Evolutionary conservation across 53 echinoderm and acorn worm species (phyloP).

Genomic region (Arbacia lixula): DNA sequence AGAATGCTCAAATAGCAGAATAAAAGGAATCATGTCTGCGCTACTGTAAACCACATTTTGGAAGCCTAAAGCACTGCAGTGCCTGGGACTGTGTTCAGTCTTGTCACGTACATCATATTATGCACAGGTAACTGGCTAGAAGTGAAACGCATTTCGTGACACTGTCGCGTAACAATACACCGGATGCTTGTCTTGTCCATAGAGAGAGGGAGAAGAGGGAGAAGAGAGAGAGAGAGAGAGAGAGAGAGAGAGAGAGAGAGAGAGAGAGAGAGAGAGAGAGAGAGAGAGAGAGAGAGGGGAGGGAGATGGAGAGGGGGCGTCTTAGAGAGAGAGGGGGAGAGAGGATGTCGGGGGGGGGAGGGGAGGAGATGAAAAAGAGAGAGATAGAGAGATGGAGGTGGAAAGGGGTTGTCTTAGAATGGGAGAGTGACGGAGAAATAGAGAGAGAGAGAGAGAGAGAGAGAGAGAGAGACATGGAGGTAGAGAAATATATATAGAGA

Average conservation of each 20-base stretch:
- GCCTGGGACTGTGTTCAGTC: too few species aligned
- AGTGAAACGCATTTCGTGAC: too few species aligned
- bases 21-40: too few species aligned
- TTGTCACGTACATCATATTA: too few species aligned
- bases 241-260: background rate
- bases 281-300: background rate
- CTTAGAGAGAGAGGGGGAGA: background rate
- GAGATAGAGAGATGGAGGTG: background rate
- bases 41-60: too few species aligned
- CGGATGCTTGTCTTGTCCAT: too few species aligned
- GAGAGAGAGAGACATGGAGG: background rate
- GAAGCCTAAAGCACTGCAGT: too few species aligned
- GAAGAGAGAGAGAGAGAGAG: background rate
- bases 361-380: background rate
- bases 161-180: too few species aligned
- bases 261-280: background rate
- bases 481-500: background rate
- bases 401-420: background rate
- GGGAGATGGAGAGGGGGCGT: background rate
- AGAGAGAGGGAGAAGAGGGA: too few species aligned
- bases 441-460: background rate
- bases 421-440: background rate
- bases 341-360: background rate
- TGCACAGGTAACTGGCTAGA: too few species aligned
- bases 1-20: too few species aligned